Base-by-base conservation (phyloP, 2,113 vertebrate genomes). In the Thamnophis sirtalis region DNA sequence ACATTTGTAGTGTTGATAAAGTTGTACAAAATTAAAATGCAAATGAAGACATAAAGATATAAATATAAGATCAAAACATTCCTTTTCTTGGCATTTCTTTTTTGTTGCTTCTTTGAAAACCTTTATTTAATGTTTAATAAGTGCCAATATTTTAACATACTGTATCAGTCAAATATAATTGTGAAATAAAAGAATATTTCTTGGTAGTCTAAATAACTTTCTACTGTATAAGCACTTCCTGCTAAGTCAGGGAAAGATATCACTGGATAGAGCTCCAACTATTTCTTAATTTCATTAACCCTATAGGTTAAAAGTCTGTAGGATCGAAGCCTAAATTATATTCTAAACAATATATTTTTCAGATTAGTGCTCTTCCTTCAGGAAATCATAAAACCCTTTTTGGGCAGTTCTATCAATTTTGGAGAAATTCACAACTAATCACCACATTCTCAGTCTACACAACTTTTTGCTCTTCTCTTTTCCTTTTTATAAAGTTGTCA, bases 51-150 rank as follows among this genome's bases (percentile, higher is more conserved):
- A 88, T 5, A 11, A 53, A 89, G 13, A 48, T 33, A 80, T 19
- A 33, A 88, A 15, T 91, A 28, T 22, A 58, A 73, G 19, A 38
- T 38, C 28, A 88, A 88, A 88, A 55, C n/a, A 15, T 28, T 89
- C 7, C 8, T 85, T n/a, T 51, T 3, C 51, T 85, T 92, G 13
- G 43, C 33, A 80, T 80, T 80, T 80, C 15, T 80, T 21, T 80
- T 58, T 92, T 84, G 24, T 48, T 88, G 49, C 89, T 84, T 84
- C 55, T 89, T 92, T 85, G 51, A 55, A 58, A 88, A 26, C 15
- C 43, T 84, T 48, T 58, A 33, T n/a, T 73, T 55, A 54, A 10
- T 51, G n/a, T 93, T 90, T 60, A 92, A 90, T 87, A 93, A 86
- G 33, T 55, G 80, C 28, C 24, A 1, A 4, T 85, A 24, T 55